Base-by-base conservation (phyloP, 30 jellyfish, hydroid and myxozoan species). In the Aurelia sp. region DNA sequence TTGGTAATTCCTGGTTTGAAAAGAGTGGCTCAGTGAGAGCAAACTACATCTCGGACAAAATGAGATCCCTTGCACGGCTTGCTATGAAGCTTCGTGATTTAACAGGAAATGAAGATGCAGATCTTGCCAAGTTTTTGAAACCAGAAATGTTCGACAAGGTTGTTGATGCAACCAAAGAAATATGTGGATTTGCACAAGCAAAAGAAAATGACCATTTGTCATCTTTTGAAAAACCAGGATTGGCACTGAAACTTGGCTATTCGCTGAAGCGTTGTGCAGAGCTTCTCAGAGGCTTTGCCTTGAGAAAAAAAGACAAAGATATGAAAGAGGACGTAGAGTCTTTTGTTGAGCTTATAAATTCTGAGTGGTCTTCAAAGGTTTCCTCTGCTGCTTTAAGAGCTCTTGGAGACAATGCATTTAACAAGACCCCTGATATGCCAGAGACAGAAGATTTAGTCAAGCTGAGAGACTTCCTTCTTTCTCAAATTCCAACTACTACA, bases 21-120 rank as follows among this genome's bases (percentile, higher is more conserved):
- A 72, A 41, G 59, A 31, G 73, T 60, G 94, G 94, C 18, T 35
- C 71, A 62, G 66, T 47, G 59, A 85, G 63, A 55, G 66, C 79
- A 66, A 62, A 66, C 58, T 48, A 58, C 57, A 73, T 69, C 40
- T 22, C 79, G 51, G 78, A 82, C 55, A 70, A 71, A 50, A 85
- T 85, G 94, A 59, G 91, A 62, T 58, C 78, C 59, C 77, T 87
- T 5, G 86, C 96, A 52, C 57, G 91, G 27, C 80, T 87, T 20
- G 62, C 79, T 27, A 65, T 76, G 50, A 58, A 78, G 58, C n/a
- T 87, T n/a, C 23, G 90, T 22, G 75, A 65, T 20, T 13, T 37
- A 13, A 15, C 78, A 20, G 41, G 41, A 44, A 40, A 57, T 2
- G 71, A 58, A 23, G 11, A 48, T 40, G 73, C 79, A 21, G 77